Base-by-base conservation (phyloP, 2,888 invertebrate species). In the Netelia virgata region DNA sequence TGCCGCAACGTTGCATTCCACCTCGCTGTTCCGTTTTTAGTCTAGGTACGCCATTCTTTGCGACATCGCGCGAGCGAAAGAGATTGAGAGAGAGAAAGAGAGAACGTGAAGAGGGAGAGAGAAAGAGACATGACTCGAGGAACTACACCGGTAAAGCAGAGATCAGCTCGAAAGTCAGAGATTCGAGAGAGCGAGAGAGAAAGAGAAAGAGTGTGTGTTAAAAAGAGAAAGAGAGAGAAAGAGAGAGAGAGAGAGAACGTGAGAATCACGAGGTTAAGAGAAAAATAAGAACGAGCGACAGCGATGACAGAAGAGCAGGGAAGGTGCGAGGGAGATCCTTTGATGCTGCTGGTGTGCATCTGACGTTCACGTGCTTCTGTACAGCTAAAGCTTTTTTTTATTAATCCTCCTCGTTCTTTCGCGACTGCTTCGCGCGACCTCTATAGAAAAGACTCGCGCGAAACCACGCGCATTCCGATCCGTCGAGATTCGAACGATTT, bases 21-120 rank as follows among this genome's bases (percentile, higher is more conserved):
- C 88, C 88, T 88, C 86, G 91, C 90, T 92, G 92, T 92, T 92
- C 90, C 90, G 92, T 92, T 92, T 92, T 92, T 92, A 92, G 91
- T 92, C 91, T 91, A 92, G 91, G 90, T 91, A 89, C 88, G 86
- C 90, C 90, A 92, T 91, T 92, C 92, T 92, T 92, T 90, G 90
- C 89, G 90, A 91, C 91, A 91, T 90, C 76, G 47, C 82, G 75
- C 16, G 59, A 59, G 57, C 9, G 16, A 74, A 28, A 18, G 41
- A n/a, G 41, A 20, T 10, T 1, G 50, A 50, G 50, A 14, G 16
- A 6, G 5, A 5, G 28, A 63, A 8, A 63, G 36, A 28, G 63
- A 63, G 61, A 14, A 14, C 14, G 41, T 6, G 41, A 20, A 20
- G 14, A 8, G 23, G 23, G 23, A 14, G 36, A n/a, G 81, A 18